Evolutionary conservation across 1,140 invertebrate genomes (phyloP).

Genomic region (Bradynema listronoti): DNA sequence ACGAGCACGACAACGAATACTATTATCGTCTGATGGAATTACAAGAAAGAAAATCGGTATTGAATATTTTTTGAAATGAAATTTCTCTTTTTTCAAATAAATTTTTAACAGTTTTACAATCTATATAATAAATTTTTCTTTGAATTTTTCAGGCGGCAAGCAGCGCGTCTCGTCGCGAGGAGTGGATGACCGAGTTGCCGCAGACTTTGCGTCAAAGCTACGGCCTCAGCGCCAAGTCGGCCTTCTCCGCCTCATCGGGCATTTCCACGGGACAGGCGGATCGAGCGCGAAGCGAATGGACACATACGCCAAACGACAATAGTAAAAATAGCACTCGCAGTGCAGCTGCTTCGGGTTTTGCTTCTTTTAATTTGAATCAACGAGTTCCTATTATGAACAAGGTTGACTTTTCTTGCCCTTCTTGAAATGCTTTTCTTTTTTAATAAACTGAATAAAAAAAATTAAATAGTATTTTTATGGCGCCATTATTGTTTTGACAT

Average conservation of each 20-base stretch:
- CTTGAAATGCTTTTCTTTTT: not conserved
- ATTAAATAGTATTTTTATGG: too few species aligned
- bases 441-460: conserved; percentile 3
- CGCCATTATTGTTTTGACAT: too few species aligned
- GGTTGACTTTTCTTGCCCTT: not conserved
- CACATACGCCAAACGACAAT: not conserved
- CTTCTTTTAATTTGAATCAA: not conserved
- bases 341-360: not conserved
- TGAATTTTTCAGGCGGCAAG: too few species aligned
- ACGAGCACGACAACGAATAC: too few species aligned
- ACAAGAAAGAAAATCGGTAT: too few species aligned
- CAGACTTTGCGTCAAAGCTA: conserved; percentile 25
- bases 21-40: too few species aligned
- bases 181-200: conserved; percentile 37
- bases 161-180: too few species aligned
- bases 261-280: not conserved
- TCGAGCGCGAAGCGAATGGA: conserved; percentile 14
- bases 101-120: too few species aligned
- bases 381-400: not conserved
- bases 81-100: too few species aligned
- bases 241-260: conserved; percentile 16
- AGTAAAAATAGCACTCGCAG: conserved; percentile 3
- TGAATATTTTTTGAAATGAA: too few species aligned
- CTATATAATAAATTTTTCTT: too few species aligned
- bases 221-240: conserved; percentile 23